Evolutionary conservation across 2,888 invertebrate genomes (phyloP), one percentile per base, ranked within the genome.

Genomic region (Taphrorychus bicolor): DNA sequence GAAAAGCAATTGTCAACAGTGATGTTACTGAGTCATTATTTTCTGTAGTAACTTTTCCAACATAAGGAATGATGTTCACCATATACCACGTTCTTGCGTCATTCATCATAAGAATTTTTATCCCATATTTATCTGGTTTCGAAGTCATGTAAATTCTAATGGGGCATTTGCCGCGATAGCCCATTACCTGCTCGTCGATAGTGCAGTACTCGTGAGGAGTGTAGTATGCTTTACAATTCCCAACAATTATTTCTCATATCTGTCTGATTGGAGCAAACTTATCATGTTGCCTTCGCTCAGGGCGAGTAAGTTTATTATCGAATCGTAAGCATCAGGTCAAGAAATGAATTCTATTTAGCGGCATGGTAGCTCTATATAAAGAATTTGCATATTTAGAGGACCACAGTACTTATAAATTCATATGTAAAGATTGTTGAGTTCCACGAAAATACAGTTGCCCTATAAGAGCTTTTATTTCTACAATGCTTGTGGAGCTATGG

Each of bases 121-220:
- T 63, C 3, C 69, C 65, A 51, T 66, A 68, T 22, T 68, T 72
- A 54, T 73, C 72, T 23, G 73, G 71, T 52, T 73, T 71, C n/a
- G 54, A 61, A 4, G 63, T 52, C 18, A 68, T 57, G 32, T 73
- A 72, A 42, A 70, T 60, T 48, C 63, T 22, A 53, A 70, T 72
- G 14, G 69, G 69, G 54, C 64, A 70, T 14, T 54, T 65, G 7
- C 70, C 71, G 54, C 71, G 51, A 57, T 53, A 73, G n/a, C 70
- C 66, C 23, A 72, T 45, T 7, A 69, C 56, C 56, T 72, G 65
- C 51, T 70, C 71, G 60, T 73, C 72, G 3, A 73, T 69, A 18
- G 68, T 70, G 57, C 66, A 69, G 32, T 70, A 68, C 53, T 59
- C 64, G 59, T 59, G 54, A 18, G 70, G 68, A 18, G 67, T 70